Conservation (phyloP, 2,888 invertebrate genomes). For the Rhagophthalmus giganteus region DNA sequence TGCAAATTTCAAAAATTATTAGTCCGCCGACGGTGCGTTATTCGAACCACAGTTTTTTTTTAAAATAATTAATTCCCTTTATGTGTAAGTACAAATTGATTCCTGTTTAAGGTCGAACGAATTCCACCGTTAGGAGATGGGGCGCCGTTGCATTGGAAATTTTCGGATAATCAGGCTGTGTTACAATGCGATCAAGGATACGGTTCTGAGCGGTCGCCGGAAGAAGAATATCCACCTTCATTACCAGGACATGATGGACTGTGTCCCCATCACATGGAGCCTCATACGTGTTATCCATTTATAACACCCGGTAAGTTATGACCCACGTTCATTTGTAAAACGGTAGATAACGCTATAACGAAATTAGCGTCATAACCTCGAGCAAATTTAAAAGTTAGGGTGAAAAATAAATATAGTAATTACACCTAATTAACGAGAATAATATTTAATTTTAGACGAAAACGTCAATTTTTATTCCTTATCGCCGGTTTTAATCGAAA, state of each 20-base stretch:
- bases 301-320: slow-evolving; percentile 66
- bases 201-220: slow-evolving; percentile 75
- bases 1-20: too few relatives aligned
- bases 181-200: slow-evolving; percentile 70
- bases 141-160: slow-evolving; percentile 55
- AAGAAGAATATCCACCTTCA: slow-evolving; percentile 74
- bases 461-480: slow-evolving; percentile 5
- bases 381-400: too few relatives aligned
- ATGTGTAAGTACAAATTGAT: not conserved
- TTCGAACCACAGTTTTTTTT: too few relatives aligned
- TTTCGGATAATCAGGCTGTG: slow-evolving; percentile 51
- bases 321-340: too few relatives aligned
- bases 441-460: not conserved
- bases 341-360: too few relatives aligned
- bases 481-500: slow-evolving; percentile 1
- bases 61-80: too few relatives aligned
- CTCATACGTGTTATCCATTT: slow-evolving; percentile 67
- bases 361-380: too few relatives aligned
- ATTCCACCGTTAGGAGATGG: slow-evolving; percentile 53
- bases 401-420: too few relatives aligned
- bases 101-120: slow-evolving; percentile 53
- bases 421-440: not conserved
- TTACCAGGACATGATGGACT: slow-evolving; percentile 61
- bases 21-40: too few relatives aligned
- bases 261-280: slow-evolving; percentile 63